Evolutionary conservation across 1,140 invertebrate genomes (phyloP).

Genomic region (Drosophila punjabiensis): DNA sequence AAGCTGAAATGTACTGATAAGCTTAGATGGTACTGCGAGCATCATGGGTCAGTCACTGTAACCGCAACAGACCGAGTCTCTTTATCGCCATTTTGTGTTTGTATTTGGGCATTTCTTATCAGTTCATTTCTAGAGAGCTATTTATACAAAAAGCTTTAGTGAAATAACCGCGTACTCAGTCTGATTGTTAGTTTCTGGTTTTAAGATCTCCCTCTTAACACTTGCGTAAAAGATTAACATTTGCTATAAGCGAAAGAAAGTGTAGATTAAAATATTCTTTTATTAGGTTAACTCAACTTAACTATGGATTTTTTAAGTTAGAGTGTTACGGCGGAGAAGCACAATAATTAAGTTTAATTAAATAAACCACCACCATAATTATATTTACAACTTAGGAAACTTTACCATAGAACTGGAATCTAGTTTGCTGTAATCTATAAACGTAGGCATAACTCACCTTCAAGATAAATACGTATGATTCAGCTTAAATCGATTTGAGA

Average conservation of each 20-base stretch:
- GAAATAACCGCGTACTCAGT: not conserved
- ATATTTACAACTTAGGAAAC: not conserved
- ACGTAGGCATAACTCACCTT: not conserved
- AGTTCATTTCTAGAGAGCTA: conserved; percentile 4
- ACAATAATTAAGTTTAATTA: too few species aligned
- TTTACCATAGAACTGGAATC: not conserved
- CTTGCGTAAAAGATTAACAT: not conserved
- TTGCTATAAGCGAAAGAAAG: not conserved
- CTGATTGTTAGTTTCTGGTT: not conserved
- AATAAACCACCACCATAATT: too few species aligned
- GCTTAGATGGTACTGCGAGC: conserved; percentile 5
- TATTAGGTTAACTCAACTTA: too few species aligned
- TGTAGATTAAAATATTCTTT: not conserved
- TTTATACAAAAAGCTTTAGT: conserved; percentile 1
- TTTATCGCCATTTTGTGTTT: conserved; percentile 6
- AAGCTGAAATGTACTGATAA: not conserved
- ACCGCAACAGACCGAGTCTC: too few species aligned
- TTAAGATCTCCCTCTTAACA: not conserved
- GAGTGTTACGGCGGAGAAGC: too few species aligned
- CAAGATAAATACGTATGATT: conserved; percentile 5
- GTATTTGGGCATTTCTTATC: conserved; percentile 43
- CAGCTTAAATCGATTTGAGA: conserved; percentile 14
- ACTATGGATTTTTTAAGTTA: too few species aligned
- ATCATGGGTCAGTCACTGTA: conserved; percentile 2
- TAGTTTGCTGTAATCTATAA: not conserved